These are phyloP conservation scores for Etia nguti DNA, from an alignment of 2,113 vertebrate species.

Conservation along the genomic window DNA sequence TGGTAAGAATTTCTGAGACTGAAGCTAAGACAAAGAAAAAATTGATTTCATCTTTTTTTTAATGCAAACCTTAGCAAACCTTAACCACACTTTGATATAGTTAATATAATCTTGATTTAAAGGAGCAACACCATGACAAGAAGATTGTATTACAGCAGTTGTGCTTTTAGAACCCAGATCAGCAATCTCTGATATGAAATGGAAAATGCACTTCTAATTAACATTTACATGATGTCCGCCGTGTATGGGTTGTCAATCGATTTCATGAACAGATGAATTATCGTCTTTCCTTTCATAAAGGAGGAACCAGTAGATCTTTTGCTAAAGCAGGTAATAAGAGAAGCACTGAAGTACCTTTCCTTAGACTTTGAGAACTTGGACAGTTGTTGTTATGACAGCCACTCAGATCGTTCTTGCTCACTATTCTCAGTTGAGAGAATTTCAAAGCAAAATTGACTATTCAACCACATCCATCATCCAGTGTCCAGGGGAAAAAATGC, in stretches of 20 bases:
- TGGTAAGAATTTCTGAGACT: neutral
- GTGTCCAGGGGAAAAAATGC: neutral
- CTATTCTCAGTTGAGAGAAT: neutral
- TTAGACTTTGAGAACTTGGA: neutral
- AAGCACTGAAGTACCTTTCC: neutral
- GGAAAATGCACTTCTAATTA: neutral
- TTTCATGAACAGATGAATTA: neutral
- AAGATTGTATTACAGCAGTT: neutral
- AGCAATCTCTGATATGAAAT: neutral
- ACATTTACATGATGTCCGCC: neutral
- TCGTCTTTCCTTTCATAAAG: neutral
- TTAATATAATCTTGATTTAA: neutral
- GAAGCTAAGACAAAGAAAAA: neutral
- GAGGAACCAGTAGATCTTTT: neutral
- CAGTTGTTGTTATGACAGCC: neutral
- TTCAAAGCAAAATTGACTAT: neutral
- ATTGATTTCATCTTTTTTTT: neutral
- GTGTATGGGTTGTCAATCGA: neutral
- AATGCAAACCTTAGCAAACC: neutral
- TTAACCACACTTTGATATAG: neutral
- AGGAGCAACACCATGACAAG: accelerated
- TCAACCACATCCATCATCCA: neutral
- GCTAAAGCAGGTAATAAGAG: neutral
- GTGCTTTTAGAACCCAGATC: neutral
- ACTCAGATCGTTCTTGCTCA: neutral